phyloP scores from a whole-genome alignment of 2,888 invertebrate genomes.

The Cheilosia variabilis region DNA sequence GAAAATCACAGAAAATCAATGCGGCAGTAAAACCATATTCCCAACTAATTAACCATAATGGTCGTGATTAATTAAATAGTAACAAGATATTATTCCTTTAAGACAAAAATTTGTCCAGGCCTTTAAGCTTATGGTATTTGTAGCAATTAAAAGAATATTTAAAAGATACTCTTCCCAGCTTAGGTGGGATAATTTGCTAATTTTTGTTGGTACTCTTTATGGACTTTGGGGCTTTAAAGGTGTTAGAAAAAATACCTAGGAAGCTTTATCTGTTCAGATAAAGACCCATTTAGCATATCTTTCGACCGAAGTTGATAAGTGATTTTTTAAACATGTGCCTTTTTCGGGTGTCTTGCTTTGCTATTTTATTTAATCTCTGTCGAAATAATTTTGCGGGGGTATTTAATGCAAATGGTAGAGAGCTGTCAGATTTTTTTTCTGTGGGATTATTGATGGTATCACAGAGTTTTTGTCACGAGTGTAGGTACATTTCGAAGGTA shows the following conservation, averaged over 20 bases:
- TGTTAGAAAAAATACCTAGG: not conserved
- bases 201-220: too few species aligned
- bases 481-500: too few species aligned
- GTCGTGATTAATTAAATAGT: constrained; percentile 17
- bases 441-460: too few species aligned
- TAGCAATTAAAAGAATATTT: too few species aligned
- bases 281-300: not conserved
- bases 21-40: not conserved
- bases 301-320: not conserved
- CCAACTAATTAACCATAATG: constrained; percentile 13
- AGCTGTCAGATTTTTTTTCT: not conserved
- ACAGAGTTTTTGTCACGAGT: not conserved
- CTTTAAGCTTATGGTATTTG: not conserved
- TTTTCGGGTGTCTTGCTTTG: too few species aligned
- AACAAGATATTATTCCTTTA: not conserved
- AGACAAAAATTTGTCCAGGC: not conserved
- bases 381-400: not conserved
- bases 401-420: not conserved
- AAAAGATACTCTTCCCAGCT: too few species aligned
- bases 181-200: too few species aligned
- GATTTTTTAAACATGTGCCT: not conserved
- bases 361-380: not conserved
- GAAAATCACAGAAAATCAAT: constrained; percentile 9
- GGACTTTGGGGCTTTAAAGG: not conserved
- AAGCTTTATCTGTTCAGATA: not conserved